A percentile compares a stretch with the other conserved stretches of the same genome.
Evolutionary conservation across 2,888 invertebrate genomes (phyloP).

Genomic region (Unio pictorum): DNA sequence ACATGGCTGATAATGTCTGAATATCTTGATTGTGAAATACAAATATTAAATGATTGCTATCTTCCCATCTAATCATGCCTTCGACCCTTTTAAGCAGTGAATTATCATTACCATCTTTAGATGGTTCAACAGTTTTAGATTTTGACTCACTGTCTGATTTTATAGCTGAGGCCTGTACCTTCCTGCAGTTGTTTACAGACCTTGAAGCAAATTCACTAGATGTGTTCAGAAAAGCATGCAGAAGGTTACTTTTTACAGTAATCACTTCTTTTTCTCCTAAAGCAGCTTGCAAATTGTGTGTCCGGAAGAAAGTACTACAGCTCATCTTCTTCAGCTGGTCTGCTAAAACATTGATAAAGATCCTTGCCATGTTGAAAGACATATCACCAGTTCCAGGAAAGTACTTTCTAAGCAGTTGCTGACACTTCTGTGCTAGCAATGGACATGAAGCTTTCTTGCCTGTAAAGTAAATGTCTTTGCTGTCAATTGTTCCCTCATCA

Average conservation of each 20-base stretch:
- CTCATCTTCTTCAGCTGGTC: constrained; percentile 53
- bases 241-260: constrained; percentile 16
- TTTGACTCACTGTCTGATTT: neutral
- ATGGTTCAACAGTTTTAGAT: neutral
- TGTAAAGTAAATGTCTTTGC: constrained; percentile 26
- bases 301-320: constrained; percentile 39
- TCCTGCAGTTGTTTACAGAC: constrained; percentile 20
- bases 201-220: constrained; percentile 27
- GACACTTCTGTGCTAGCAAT: constrained; percentile 22
- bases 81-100: constrained; percentile 17
- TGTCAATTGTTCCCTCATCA: constrained; percentile 24
- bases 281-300: too few species aligned
- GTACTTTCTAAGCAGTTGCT: constrained; percentile 22
- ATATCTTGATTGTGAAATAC: constrained; percentile 46
- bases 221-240: constrained; percentile 21
- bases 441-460: constrained; percentile 11
- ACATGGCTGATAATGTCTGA: constrained; percentile 43
- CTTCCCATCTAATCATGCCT: constrained; percentile 51
- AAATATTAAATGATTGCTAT: constrained; percentile 46
- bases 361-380: constrained; percentile 37
- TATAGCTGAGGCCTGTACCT: constrained; percentile 12
- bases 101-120: too few species aligned
- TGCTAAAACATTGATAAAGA: constrained; percentile 46
- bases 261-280: constrained; percentile 9
- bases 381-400: constrained; percentile 16